phyloP scores from a whole-genome alignment of 2,797 vertebrate genomes.

The Thripadectes ignobilis region DNA sequence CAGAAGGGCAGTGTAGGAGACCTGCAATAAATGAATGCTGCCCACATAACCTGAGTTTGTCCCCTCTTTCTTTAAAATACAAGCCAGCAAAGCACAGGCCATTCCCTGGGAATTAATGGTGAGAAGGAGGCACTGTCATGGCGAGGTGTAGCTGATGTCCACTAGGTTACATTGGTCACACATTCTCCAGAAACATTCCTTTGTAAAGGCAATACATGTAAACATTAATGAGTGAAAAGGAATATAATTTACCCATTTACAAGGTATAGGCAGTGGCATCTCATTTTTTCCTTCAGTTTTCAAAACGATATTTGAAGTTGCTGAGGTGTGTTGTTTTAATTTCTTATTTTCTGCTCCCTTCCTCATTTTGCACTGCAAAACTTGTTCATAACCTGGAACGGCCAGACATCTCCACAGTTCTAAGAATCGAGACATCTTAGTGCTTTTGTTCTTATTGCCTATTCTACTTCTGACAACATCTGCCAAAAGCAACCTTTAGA shows the following conservation, averaged over 20 bases:
- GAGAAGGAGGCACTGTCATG: not conserved
- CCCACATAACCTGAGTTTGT: not conserved
- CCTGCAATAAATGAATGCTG: not conserved
- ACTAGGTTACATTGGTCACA: not conserved
- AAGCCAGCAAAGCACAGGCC: not conserved
- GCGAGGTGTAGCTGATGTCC: not conserved
- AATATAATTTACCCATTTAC: not conserved
- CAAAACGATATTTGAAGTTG: not conserved
- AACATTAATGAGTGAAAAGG: not conserved
- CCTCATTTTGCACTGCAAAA: not conserved
- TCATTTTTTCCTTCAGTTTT: not conserved
- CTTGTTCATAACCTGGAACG: not conserved
- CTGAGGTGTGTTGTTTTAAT: not conserved
- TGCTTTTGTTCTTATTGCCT: not conserved
- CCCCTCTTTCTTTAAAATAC: not conserved
- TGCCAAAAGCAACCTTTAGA: constrained; percentile 1
- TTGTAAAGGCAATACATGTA: not conserved
- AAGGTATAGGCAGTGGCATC: not conserved
- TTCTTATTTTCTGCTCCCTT: not conserved
- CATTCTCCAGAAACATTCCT: not conserved
- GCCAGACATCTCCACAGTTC: not conserved
- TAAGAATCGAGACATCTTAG: not conserved
- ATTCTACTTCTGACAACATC: not conserved
- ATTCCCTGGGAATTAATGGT: not conserved
- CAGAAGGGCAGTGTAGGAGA: not conserved